A percentile compares a stretch with the other conserved stretches of the same genome.
Evolutionary conservation across 2,113 vertebrate genomes (phyloP).

Genomic region (Festucalex cinctus): DNA sequence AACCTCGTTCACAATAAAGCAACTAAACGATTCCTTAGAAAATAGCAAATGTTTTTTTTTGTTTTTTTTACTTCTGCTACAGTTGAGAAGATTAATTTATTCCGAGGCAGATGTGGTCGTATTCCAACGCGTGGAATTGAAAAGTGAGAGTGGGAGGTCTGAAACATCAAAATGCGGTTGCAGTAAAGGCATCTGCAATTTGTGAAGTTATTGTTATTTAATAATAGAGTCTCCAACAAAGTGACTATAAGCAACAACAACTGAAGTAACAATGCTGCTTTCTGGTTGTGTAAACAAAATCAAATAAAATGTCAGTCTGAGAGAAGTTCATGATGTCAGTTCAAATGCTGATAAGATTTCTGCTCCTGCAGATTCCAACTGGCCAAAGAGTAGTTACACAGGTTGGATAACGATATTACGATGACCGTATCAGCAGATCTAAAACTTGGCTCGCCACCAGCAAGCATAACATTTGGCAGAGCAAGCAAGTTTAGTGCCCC

Average conservation of each 20-base stretch:
- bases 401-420: constrained; percentile 3
- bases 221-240: constrained; percentile 2
- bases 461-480: constrained; percentile 17
- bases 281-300: neutral
- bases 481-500: constrained; percentile 28
- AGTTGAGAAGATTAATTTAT: neutral
- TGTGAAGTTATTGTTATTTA: constrained; percentile 22
- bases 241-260: constrained; percentile 6
- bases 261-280: neutral
- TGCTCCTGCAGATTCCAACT: neutral
- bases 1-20: neutral
- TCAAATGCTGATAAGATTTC: neutral
- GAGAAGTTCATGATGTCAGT: neutral
- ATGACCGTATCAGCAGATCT: constrained; percentile 17
- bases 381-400: neutral
- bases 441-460: neutral
- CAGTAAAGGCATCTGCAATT: neutral
- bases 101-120: neutral
- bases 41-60: constrained; percentile 5
- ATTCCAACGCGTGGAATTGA: neutral
- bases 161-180: neutral
- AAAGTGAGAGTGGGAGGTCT: neutral
- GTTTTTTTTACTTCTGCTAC: neutral
- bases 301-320: neutral
- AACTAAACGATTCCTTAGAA: neutral